These are phyloP conservation scores for Plebejus melissa DNA, from an alignment of 2,888 invertebrate genomes.

Conservation along the genomic window DNA sequence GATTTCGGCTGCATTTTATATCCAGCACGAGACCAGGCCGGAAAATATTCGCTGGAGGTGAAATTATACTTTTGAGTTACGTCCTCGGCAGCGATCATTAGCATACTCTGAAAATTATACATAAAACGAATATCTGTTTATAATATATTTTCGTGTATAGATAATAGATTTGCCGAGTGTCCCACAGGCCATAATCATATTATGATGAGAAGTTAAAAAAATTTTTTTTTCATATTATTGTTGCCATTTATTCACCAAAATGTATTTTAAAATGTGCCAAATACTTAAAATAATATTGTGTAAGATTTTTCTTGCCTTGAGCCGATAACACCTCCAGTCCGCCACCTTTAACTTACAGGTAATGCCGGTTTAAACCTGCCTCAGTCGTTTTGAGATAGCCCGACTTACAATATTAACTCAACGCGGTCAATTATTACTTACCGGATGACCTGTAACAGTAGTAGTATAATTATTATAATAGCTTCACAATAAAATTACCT, in stretches of 20 bases:
- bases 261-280: not conserved
- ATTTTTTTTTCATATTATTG: not conserved
- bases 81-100: not conserved
- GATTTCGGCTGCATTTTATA: slow-evolving; percentile 2
- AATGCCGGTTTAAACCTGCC: not conserved
- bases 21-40: not conserved
- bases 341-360: not conserved
- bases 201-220: not conserved
- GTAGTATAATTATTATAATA: too few species aligned
- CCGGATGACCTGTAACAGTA: too few species aligned
- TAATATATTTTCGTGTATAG: not conserved
- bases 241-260: not conserved
- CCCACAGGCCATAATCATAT: not conserved
- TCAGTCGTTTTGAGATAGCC: not conserved
- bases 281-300: too few species aligned
- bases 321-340: not conserved
- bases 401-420: not conserved
- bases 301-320: not conserved
- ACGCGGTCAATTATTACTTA: too few species aligned
- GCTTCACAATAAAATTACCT: too few species aligned
- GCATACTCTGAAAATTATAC: not conserved
- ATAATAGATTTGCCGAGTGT: not conserved
- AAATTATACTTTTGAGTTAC: not conserved
- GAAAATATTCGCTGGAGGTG: not conserved
- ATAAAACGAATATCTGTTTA: not conserved